Percentiles rank a stretch among this genome's conserved stretches.
These are phyloP conservation scores for Eunapius fragilis DNA, from an alignment of 37 sponge, comb jelly and placozoan species.

Conservation along the genomic window DNA sequence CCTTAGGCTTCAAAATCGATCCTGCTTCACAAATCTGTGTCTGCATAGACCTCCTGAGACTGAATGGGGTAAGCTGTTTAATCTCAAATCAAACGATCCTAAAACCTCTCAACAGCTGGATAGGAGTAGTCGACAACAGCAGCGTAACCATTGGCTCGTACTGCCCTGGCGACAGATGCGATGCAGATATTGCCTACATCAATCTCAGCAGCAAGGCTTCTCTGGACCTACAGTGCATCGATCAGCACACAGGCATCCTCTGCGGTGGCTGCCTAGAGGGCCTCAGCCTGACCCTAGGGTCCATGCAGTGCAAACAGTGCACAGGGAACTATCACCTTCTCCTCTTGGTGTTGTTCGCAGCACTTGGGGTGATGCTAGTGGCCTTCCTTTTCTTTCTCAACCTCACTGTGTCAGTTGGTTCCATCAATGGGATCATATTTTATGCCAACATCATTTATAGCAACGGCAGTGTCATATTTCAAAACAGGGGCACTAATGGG, in stretches of 20 bases:
- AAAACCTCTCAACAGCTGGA: too few relatives aligned
- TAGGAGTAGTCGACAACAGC: too few relatives aligned
- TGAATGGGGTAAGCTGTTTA: too few relatives aligned
- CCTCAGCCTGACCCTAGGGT: neutral
- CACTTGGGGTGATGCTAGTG: neutral
- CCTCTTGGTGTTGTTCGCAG: too few relatives aligned
- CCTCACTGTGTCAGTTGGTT: constrained; percentile 15
- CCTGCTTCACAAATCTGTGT: too few relatives aligned
- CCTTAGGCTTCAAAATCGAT: too few relatives aligned
- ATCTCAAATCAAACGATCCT: too few relatives aligned
- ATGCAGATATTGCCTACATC: neutral
- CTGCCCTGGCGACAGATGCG: neutral
- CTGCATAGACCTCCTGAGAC: too few relatives aligned
- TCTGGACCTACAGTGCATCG: neutral
- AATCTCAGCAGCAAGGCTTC: neutral
- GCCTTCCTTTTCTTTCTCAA: constrained; percentile 28
- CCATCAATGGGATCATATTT: constrained; percentile 14
- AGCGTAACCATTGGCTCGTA: too few relatives aligned
- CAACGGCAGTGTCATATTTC: too few relatives aligned
- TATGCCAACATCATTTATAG: constrained; percentile 17
- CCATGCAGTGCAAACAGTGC: neutral
- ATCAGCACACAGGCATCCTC: neutral
- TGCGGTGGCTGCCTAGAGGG: neutral
- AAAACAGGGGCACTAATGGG: too few relatives aligned
- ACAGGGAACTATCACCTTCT: too few relatives aligned